Evolutionary conservation across 2,113 vertebrate genomes (phyloP), one percentile per base, ranked within the genome.

Genomic region (Zapus hudsonius): DNA sequence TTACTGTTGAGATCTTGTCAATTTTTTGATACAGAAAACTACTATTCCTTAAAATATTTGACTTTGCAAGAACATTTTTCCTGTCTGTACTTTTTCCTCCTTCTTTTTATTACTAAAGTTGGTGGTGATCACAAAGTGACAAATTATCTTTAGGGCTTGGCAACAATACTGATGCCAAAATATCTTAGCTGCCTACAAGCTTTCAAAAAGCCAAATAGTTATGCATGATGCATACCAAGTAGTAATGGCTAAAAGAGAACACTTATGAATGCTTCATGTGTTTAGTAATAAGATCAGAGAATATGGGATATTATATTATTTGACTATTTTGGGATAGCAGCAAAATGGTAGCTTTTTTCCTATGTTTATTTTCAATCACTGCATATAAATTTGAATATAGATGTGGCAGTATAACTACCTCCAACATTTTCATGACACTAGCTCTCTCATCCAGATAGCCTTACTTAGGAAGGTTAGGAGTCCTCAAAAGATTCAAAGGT

Each of bases 121-220:
- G 55, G 63, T 76, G 80, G 55, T 57, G 38, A 40, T 33, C 66
- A 84, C 3, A 36, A 20, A 25, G 31, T 92, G 29, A 75, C 7
- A 57, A 36, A 57, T 93, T 42, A 72, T 66, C 44, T 84, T 27
- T 47, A 55, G 33, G 40, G 33, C 38, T 86, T 57, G 42, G 13
- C 33, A 63, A 72, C 11, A 87, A 8, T 38, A 44, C 33, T 72
- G 40, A 89, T 75, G 20, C 31, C 67, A 12, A 93, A 93, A 90
- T 33, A 57, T 31, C 55, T 66, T 23, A 76, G 61, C 16, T 69
- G 15, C 23, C 66, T 61, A 40, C 52, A 36, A 74, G 15, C 29
- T 90, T 76, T 73, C 63, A 69, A 47, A 90, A 87, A 42, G 2
- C 36, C 82, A 72, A 76, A 63, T 38, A 88, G 40, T 84, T 79